Conservation (phyloP, 2,888 invertebrate species). For the Euplexia lucipara region DNA sequence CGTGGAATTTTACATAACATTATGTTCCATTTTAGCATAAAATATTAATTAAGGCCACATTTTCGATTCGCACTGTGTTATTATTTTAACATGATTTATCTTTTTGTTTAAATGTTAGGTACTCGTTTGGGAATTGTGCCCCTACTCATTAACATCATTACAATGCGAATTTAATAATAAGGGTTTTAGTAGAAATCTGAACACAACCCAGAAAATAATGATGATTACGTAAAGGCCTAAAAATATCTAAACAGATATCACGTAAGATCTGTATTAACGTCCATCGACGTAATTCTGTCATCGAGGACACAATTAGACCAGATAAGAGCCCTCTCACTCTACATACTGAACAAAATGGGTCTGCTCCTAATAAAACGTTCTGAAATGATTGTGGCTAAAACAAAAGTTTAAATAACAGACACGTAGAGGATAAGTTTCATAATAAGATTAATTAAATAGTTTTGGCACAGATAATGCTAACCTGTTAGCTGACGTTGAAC, state of each 20-base stretch:
- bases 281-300: slow-evolving; percentile 83
- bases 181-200: slow-evolving; percentile 31
- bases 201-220: slow-evolving; percentile 62
- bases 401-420: slow-evolving; percentile 34
- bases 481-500: slow-evolving; percentile 30
- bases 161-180: slow-evolving; percentile 8
- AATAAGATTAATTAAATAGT: slow-evolving; percentile 50
- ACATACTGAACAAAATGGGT: slow-evolving; percentile 45
- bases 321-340: slow-evolving; percentile 68
- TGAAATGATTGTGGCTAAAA: slow-evolving; percentile 34
- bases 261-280: slow-evolving; percentile 72
- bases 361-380: slow-evolving; percentile 33
- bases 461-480: slow-evolving; percentile 41
- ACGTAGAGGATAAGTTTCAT: slow-evolving; percentile 25
- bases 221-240: slow-evolving; percentile 75
- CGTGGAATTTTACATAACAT: slow-evolving; percentile 44
- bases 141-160: neutral
- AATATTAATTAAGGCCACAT: slow-evolving; percentile 45
- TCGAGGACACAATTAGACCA: slow-evolving; percentile 76
- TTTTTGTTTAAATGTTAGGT: slow-evolving; percentile 2
- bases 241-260: slow-evolving; percentile 72
- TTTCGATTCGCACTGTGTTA: slow-evolving; percentile 26
- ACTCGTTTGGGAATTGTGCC: neutral
- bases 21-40: slow-evolving; percentile 44
- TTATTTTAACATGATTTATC: slow-evolving; percentile 31